Evolutionary conservation across 2,888 invertebrate species (phyloP).

Genomic region (Cantharis rustica): DNA sequence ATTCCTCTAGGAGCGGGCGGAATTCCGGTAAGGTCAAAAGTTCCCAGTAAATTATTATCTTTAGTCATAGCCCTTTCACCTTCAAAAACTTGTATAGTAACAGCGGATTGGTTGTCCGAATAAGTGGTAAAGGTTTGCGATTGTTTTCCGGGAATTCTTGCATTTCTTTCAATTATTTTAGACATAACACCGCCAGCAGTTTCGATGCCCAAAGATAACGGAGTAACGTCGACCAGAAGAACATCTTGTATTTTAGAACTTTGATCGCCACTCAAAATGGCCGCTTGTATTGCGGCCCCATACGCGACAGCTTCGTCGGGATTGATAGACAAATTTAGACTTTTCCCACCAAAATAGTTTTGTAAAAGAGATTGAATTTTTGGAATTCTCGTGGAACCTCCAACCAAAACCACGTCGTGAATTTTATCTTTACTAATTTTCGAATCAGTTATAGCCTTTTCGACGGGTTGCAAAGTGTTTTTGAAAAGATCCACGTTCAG

Average conservation of each 20-base stretch:
- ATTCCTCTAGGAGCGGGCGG: conserved; percentile 61
- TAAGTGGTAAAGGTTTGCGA: conserved; percentile 79
- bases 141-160: conserved; percentile 74
- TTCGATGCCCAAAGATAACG: conserved; percentile 59
- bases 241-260: conserved; percentile 63
- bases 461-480: conserved; percentile 75
- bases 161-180: conserved; percentile 74
- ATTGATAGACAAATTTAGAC: conserved; percentile 75
- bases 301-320: conserved; percentile 84
- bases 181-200: conserved; percentile 62
- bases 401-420: conserved; percentile 81
- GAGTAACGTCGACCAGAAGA: conserved; percentile 63
- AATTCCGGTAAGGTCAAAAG: conserved; percentile 59
- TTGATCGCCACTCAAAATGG: conserved; percentile 71
- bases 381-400: conserved; percentile 81
- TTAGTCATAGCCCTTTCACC: conserved; percentile 63
- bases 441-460: conserved; percentile 77
- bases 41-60: conserved; percentile 60
- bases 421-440: conserved; percentile 76
- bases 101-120: conserved; percentile 79
- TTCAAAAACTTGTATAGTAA: conserved; percentile 73
- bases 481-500: conserved; percentile 74
- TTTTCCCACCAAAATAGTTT: conserved; percentile 76
- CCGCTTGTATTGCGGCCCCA: conserved; percentile 76
- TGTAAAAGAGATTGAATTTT: conserved; percentile 76